Base-by-base conservation (phyloP, 2,888 invertebrate genomes). In the Cryptus viduatorius region DNA sequence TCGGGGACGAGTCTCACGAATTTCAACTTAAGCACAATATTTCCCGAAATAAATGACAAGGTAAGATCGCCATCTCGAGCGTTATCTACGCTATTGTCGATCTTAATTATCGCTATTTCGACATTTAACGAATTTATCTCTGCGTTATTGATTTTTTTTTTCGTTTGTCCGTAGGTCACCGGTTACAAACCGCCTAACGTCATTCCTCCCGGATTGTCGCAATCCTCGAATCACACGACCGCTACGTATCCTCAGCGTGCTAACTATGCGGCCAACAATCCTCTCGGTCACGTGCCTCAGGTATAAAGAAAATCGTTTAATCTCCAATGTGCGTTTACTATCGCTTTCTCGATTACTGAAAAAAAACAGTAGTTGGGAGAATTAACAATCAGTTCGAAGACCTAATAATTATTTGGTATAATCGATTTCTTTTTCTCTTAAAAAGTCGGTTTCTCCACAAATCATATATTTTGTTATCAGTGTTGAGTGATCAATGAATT, bases 1-100 rank as follows among this genome's bases (percentile, higher is more conserved):
- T 93, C 93, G 3, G 95, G 95, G 50, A 95, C 94, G 4, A 95
- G 95, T 77, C 93, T 96, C 48, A 96, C 97, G 0, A 97, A 97
- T 92, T 97, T 97, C 91, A 97, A 97, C 94, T 94, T 97, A 59
- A 97, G 97, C 90, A 96, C 97, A 0, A 97, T 97, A 89, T 97
- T 97, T 93, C 97, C 97, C 1, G 97, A 97, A 94, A 97, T 97
- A 88, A 97, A 97, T 92, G 95, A 95, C 80, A 95, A 95, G 92
- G 94, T 94, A 50, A 44, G 24, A 56, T 24, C 8, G 10, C 3
- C 10, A 10, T 29, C 14, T 50, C 37, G 0, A 46, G 24, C 53
- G 42, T 64, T 44, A 67, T 59, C 37, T 46, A 8, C 8, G 24
- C 10, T 56, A 46, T 67, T 10, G 16, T 5, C 48, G 1, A 67